Evolutionary conservation across 2,113 vertebrate species (phyloP).

Genomic region (Salvelinus namaycush): DNA sequence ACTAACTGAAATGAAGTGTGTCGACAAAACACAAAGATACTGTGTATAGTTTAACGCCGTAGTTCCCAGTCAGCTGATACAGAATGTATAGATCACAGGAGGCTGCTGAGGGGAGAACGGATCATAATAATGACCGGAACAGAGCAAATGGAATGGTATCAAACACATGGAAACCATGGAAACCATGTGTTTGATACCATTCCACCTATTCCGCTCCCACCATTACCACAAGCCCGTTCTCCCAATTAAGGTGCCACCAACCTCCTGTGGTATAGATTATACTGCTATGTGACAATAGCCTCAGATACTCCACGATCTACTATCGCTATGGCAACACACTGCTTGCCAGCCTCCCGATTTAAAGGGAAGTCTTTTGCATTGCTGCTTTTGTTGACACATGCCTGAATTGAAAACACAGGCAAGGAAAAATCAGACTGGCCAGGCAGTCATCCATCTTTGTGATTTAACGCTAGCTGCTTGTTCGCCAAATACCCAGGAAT

Average conservation of each 20-base stretch:
- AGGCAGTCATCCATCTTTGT: constrained; percentile 22
- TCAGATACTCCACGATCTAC: constrained; percentile 3
- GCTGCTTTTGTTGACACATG: not conserved
- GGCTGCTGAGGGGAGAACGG: no score
- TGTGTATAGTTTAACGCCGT: not conserved
- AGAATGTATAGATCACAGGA: not conserved
- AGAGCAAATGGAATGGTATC: no score
- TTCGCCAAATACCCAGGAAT: constrained; percentile 31
- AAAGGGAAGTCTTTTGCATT: not conserved
- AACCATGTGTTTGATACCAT: no score
- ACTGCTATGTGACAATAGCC: not conserved
- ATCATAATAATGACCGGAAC: no score
- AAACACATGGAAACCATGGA: no score
- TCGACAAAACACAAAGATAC: no score
- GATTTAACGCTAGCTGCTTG: constrained; percentile 14
- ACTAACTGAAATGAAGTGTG: no score
- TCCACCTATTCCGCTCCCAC: no score
- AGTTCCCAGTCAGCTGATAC: not conserved
- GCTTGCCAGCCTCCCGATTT: not conserved
- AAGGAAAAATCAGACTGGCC: not conserved
- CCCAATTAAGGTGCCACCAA: no score
- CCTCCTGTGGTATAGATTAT: no score
- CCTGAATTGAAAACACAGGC: not conserved
- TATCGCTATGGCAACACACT: not conserved
- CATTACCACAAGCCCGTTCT: no score